A percentile compares a stretch with the other conserved stretches of the same genome.
Evolutionary conservation across 2,888 invertebrate genomes (phyloP).

Genomic region (Phanerotoma sp.): DNA sequence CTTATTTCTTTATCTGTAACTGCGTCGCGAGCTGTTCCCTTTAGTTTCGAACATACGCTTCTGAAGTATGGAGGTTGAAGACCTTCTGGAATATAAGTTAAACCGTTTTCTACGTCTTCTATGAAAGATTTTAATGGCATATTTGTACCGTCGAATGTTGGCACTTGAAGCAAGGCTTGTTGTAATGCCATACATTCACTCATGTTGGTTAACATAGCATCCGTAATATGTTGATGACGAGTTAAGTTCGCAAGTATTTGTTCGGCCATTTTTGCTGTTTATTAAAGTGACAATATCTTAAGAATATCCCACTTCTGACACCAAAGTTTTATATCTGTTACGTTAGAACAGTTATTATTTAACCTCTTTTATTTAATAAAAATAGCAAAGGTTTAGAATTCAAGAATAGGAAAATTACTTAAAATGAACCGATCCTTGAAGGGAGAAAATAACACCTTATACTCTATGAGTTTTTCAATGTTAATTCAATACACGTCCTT

Average conservation of each 20-base stretch:
- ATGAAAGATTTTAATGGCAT: constrained; percentile 13
- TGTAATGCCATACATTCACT: constrained; percentile 19
- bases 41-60: constrained; percentile 10
- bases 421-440: too few relatives aligned
- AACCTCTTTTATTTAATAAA: too few relatives aligned
- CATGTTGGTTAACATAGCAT: constrained; percentile 15
- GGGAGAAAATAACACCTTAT: too few relatives aligned
- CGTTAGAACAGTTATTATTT: too few relatives aligned
- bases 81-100: neutral
- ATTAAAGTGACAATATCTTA: too few relatives aligned
- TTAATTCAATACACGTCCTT: too few relatives aligned
- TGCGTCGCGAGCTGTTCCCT: constrained; percentile 11
- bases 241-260: constrained; percentile 3
- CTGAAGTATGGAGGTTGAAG: constrained; percentile 8
- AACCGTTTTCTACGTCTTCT: constrained; percentile 19
- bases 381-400: neutral
- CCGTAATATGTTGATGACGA: constrained; percentile 15
- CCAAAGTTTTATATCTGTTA: too few relatives aligned
- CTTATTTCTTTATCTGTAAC: constrained; percentile 7
- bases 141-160: constrained; percentile 15
- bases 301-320: too few relatives aligned
- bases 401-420: too few relatives aligned
- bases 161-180: constrained; percentile 20
- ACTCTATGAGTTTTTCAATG: too few relatives aligned
- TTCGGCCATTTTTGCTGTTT: neutral